Evolutionary conservation across 2,113 vertebrate species (phyloP), one percentile per base, ranked within the genome.

Genomic region (Engraulis encrasicolus): DNA sequence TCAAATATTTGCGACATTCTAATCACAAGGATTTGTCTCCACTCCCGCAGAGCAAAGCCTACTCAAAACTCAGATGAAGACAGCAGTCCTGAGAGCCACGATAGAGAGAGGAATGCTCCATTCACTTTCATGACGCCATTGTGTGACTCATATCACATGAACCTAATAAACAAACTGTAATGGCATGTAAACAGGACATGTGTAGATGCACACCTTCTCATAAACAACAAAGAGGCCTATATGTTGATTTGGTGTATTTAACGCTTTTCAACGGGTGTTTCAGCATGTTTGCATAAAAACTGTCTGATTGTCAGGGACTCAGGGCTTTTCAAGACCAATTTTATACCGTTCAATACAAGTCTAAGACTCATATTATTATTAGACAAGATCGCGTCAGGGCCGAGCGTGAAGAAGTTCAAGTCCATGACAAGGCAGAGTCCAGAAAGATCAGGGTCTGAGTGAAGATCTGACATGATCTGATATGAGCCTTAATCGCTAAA

Each of bases 1-100:
- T n/a, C n/a, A n/a, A n/a, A n/a, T n/a, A n/a, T n/a, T n/a, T n/a
- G n/a, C n/a, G n/a, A n/a, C n/a, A n/a, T n/a, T n/a, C n/a, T n/a
- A n/a, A n/a, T n/a, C n/a, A n/a, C n/a, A n/a, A n/a, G n/a, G n/a
- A 14, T 78, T 85, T 84, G 86, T 79, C 86, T 7, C 31, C 48
- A 18, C 9, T 37, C 23, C 71, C 36, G 9, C 66, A 31, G 61
- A 27, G 66, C 31, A 71, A 27, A 71, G 61, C n/a, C n/a, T 23
- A 66, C 15, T 66, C 58, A n/a, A 2, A 4, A 19, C 52, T 58
- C 52, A n/a, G 19, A 6, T 15, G 52, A 19, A 20, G 52, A n/a
- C 52, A 20, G 5, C 18, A 20, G 1, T 19, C 52, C 3, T 3
- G 9, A 45, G 9, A 45, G 40, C 19, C 52, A 19, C 23, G 54